phyloP scores from a whole-genome alignment of 2,797 vertebrate genomes.

The Notolepis coatsorum region DNA sequence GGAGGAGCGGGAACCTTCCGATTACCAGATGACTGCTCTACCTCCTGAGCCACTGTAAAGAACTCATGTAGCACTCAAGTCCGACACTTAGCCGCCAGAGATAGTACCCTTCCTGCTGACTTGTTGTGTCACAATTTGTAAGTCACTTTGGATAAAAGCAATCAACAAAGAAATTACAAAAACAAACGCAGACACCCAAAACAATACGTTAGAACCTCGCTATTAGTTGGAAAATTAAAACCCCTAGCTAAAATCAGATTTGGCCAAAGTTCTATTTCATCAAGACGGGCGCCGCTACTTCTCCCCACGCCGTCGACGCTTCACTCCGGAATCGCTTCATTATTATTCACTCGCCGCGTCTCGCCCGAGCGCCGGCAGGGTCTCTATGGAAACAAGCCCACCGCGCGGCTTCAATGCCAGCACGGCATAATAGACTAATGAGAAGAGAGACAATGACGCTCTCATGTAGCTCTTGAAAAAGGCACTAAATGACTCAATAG shows the following conservation, averaged over 20 bases:
- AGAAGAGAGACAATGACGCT: slow-evolving; percentile 33
- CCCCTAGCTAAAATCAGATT: slow-evolving; percentile 12
- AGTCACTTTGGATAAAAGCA: too few relatives aligned
- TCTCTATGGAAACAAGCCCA: slow-evolving; percentile 65
- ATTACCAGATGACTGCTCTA: too few relatives aligned
- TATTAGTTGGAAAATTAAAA: slow-evolving; percentile 36
- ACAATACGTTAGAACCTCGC: not conserved
- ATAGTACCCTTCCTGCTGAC: too few relatives aligned
- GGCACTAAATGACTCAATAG: slow-evolving; percentile 32
- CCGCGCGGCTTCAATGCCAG: slow-evolving; percentile 30
- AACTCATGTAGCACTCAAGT: too few relatives aligned
- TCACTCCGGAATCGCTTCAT: slow-evolving; percentile 32
- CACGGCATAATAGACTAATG: slow-evolving; percentile 39
- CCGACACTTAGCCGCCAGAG: too few relatives aligned
- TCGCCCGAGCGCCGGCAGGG: slow-evolving; percentile 16
- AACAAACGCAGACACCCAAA: slow-evolving; percentile 14
- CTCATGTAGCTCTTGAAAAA: slow-evolving; percentile 42
- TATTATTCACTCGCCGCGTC: slow-evolving; percentile 38
- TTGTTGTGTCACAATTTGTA: too few relatives aligned
- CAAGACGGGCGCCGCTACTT: slow-evolving; percentile 43
- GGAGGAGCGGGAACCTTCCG: too few relatives aligned
- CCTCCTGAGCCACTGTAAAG: too few relatives aligned
- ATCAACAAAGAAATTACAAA: not conserved
- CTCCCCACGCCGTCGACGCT: too few relatives aligned
- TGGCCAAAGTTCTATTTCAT: slow-evolving; percentile 39